Conservation (phyloP, 2,113 vertebrate genomes). For the Zonotrichia leucophrys region DNA sequence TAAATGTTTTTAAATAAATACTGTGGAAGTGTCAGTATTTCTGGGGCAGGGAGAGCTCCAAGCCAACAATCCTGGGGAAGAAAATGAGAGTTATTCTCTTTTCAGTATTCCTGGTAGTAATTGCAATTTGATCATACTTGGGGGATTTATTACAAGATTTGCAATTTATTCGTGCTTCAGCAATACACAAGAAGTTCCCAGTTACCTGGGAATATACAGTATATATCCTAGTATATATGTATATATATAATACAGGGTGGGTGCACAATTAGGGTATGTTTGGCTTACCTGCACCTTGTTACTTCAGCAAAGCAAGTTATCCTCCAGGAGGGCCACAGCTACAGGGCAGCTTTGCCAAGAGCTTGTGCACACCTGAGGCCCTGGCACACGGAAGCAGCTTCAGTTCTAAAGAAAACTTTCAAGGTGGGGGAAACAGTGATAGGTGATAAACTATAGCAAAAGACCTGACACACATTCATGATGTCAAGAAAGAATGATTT, state of each 20-base stretch:
- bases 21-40: neutral
- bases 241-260: neutral
- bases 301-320: neutral
- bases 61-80: neutral
- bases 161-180: neutral
- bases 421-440: neutral
- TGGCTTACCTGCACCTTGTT: neutral
- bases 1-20: neutral
- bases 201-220: too few relatives aligned
- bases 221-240: too few relatives aligned
- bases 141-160: neutral
- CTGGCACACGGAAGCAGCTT: neutral
- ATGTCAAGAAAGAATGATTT: neutral
- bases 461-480: accelerated
- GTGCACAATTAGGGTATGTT: neutral
- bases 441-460: neutral
- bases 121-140: neutral
- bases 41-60: neutral
- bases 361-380: neutral
- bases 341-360: neutral
- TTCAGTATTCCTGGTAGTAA: neutral
- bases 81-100: neutral
- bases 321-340: neutral
- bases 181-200: neutral
- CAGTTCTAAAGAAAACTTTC: neutral